A percentile compares a stretch with the other conserved stretches of the same genome.
Evolutionary conservation across 2,888 invertebrate species (phyloP).

Genomic region (Leptinotarsa rubiginosa): DNA sequence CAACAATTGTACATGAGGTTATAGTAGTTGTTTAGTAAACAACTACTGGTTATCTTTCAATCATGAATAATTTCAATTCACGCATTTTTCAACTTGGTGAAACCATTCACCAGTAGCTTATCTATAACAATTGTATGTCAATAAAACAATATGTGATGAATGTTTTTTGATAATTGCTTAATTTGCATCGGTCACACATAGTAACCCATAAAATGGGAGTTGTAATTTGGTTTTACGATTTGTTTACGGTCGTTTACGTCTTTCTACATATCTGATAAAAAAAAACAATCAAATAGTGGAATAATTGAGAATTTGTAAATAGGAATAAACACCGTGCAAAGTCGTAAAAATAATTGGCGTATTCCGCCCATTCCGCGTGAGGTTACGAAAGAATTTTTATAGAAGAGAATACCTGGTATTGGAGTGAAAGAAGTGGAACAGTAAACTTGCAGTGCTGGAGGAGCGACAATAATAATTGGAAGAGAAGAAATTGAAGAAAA

Average conservation of each 20-base stretch:
- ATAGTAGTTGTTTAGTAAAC: too few species aligned
- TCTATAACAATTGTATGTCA: conserved; percentile 11
- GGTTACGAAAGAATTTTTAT: too few species aligned
- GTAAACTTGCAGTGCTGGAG: too few species aligned
- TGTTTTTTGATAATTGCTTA: conserved; percentile 9
- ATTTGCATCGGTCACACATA: conserved; percentile 18
- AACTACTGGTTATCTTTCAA: conserved; percentile 1
- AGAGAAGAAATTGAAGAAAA: too few species aligned
- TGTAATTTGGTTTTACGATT: conserved; percentile 12
- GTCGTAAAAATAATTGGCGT: not conserved
- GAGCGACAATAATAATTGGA: too few species aligned
- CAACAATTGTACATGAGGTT: not conserved
- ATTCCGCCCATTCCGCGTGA: too few species aligned
- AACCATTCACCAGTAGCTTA: not conserved
- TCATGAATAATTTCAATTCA: not conserved
- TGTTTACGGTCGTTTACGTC: not conserved
- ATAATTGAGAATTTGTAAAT: not conserved
- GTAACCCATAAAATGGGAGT: not conserved
- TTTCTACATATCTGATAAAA: conserved; percentile 5
- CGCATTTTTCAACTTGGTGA: not conserved
- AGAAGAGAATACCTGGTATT: too few species aligned
- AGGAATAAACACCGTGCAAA: not conserved
- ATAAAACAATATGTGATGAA: conserved; percentile 11
- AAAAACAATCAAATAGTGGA: not conserved
- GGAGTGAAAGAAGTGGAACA: too few species aligned